Evolutionary conservation across 2,113 vertebrate species (phyloP).

Genomic region (Campylorhamphus procurvoides): DNA sequence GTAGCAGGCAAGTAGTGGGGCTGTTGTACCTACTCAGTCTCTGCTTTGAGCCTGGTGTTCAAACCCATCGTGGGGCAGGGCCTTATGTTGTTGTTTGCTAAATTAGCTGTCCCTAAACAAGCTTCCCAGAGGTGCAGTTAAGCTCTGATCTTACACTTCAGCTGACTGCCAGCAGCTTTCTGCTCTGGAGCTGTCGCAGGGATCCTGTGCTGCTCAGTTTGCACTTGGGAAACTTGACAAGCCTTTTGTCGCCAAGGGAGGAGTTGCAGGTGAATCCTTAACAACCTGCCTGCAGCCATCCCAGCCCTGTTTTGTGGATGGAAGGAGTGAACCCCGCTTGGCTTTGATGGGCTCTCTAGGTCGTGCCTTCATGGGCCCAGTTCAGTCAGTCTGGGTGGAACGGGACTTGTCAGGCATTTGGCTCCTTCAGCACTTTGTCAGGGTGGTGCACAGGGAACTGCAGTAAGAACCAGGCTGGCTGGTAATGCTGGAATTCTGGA

Average conservation of each 20-base stretch:
- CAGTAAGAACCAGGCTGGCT: neutral
- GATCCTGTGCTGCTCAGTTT: neutral
- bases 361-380: fast-evolving
- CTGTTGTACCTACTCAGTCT: no score
- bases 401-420: fast-evolving
- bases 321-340: neutral
- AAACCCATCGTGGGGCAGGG: no score
- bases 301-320: neutral
- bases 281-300: neutral
- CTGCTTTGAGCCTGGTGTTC: no score
- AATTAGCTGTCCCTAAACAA: neutral
- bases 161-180: neutral
- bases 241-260: neutral
- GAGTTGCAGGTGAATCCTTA: neutral
- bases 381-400: neutral
- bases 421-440: neutral
- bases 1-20: no score
- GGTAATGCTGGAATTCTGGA: neutral
- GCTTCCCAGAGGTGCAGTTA: neutral
- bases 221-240: neutral
- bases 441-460: neutral
- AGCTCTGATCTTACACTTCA: neutral
- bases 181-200: neutral
- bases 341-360: neutral
- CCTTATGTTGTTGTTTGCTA: neutral